phyloP scores from a whole-genome alignment of 2,888 invertebrate genomes.

The Drosophila rubida region DNA sequence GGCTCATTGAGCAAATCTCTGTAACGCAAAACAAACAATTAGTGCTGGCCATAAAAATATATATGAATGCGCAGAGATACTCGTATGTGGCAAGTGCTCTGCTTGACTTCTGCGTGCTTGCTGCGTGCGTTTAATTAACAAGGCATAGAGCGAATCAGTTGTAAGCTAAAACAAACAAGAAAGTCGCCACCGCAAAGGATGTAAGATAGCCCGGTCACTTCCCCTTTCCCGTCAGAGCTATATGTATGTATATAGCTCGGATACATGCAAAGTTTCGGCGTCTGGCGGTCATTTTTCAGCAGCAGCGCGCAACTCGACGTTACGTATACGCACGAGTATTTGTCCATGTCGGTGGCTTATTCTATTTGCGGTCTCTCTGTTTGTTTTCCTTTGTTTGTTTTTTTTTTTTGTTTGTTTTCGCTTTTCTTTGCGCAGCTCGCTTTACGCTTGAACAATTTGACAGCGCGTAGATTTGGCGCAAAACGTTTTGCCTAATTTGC shows the following conservation, averaged over 20 bases:
- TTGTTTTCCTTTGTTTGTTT: slow-evolving; percentile 15
- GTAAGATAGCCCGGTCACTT: slow-evolving; percentile 49
- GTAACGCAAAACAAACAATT: slow-evolving; percentile 60
- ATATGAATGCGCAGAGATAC: slow-evolving; percentile 44
- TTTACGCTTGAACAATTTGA: slow-evolving; percentile 80
- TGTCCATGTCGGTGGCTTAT: slow-evolving; percentile 44
- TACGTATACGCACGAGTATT: slow-evolving; percentile 26
- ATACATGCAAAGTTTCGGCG: slow-evolving; percentile 61
- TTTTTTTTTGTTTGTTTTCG: slow-evolving; percentile 15
- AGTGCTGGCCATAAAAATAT: slow-evolving; percentile 66
- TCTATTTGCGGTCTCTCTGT: slow-evolving; percentile 66
- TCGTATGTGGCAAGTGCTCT: slow-evolving; percentile 37
- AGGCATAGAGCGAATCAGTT: slow-evolving; percentile 37
- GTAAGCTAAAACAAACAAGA: slow-evolving; percentile 55
- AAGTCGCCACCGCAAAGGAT: slow-evolving; percentile 59
- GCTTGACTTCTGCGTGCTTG: slow-evolving; percentile 55
- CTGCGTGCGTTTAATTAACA: slow-evolving; percentile 69
- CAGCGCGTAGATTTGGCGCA: slow-evolving; percentile 75
- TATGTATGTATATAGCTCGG: slow-evolving; percentile 9
- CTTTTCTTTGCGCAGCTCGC: slow-evolving; percentile 33
- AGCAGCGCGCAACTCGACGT: slow-evolving; percentile 53
- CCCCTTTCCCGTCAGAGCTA: neutral
- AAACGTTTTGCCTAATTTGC: slow-evolving; percentile 79
- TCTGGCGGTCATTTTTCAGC: slow-evolving; percentile 70
- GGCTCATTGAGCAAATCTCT: slow-evolving; percentile 60